A percentile compares a stretch with the other conserved stretches of the same genome.
Conservation (phyloP, 2,888 invertebrate genomes). For the Labia minor region DNA sequence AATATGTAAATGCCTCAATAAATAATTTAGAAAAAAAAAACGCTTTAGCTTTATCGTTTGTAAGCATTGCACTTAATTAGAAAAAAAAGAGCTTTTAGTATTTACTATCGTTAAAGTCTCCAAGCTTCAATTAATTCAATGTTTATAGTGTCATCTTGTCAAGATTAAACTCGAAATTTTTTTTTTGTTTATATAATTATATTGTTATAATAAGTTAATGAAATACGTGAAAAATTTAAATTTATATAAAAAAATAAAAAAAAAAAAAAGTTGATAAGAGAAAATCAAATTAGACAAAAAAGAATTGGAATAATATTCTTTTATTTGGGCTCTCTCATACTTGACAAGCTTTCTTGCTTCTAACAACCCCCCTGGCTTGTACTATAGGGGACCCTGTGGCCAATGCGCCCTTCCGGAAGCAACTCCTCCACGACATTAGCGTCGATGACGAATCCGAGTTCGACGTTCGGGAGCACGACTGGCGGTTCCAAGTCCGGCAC, state of each 20-base stretch:
- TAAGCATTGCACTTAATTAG: no score
- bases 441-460: constrained; percentile 44
- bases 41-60: no score
- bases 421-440: constrained; percentile 43
- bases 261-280: not conserved
- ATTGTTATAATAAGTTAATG: not conserved
- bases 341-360: not conserved
- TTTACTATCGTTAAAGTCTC: no score
- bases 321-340: no score
- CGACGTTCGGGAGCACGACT: constrained; percentile 44
- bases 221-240: not conserved
- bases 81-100: no score
- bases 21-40: no score
- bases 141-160: not conserved
- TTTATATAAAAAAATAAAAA: not conserved
- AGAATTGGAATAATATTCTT: no score
- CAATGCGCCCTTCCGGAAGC: constrained; percentile 32
- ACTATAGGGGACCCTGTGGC: not conserved
- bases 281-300: no score
- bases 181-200: not conserved
- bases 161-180: not conserved
- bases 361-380: not conserved
- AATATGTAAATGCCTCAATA: no score
- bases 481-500: constrained; percentile 40
- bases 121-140: no score